Evolutionary conservation across 2,113 vertebrate genomes (phyloP).

Genomic region (Eudyptes chrysolophus): DNA sequence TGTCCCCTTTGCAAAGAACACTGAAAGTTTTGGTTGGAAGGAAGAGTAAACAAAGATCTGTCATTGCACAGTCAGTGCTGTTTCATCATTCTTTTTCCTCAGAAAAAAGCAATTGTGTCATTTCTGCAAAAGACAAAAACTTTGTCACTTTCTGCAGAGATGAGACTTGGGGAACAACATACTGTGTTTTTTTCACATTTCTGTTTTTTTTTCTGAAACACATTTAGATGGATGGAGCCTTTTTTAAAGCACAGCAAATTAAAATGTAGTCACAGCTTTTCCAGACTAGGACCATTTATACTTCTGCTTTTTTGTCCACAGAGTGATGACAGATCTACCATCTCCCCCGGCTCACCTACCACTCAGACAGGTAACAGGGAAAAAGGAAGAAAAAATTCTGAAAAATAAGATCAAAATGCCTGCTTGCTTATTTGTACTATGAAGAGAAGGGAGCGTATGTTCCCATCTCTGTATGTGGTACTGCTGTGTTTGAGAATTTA

Average conservation of each 20-base stretch:
- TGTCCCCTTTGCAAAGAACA: background rate
- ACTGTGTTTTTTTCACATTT: background rate
- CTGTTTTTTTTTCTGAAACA: background rate
- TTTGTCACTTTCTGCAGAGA: background rate
- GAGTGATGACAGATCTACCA: slow-evolving; percentile 84
- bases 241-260: background rate
- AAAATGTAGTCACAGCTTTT: background rate
- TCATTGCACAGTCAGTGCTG: background rate
- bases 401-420: background rate
- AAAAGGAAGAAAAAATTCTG: background rate
- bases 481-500: background rate
- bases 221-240: background rate
- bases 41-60: background rate
- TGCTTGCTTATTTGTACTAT: background rate
- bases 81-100: background rate
- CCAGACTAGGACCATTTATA: background rate
- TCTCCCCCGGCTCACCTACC: slow-evolving; percentile 73
- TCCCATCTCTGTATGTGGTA: background rate
- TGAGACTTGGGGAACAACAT: background rate
- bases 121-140: background rate
- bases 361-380: slow-evolving; percentile 82
- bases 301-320: slow-evolving; percentile 65
- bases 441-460: background rate
- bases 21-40: background rate
- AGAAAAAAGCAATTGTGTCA: background rate